Evolutionary conservation across 1,140 invertebrate genomes (phyloP), one percentile per base, ranked within the genome.

Genomic region (Cyclina sinensis): DNA sequence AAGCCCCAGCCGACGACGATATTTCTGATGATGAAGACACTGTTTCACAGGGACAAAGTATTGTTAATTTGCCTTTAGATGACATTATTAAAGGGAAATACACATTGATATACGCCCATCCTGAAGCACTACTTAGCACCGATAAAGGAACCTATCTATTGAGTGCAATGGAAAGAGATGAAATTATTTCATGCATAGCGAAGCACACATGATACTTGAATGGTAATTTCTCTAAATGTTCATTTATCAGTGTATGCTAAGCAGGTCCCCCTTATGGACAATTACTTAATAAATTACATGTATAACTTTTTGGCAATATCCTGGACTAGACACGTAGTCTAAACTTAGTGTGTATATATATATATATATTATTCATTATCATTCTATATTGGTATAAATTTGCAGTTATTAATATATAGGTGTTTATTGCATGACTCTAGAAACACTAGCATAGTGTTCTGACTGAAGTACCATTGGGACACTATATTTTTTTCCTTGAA

Each of bases 71-170:
- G 70, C 70, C 70, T 74, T 32, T 74, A 39, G 32, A 74, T 35
- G 70, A 74, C 70, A 39, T 16, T 74, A 39, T 74, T 35, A 35
- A 32, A 35, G 70, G 70, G 70, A 74, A 74, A 32, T 74, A 74
- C 70, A 32, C 70, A 74, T 74, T 74, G 37, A 39, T 74, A 74
- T 74, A 74, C n/a, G 70, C 70, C 30, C 70, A 74, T 39, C 70
- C 32, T 32, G 70, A 74, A 39, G 70, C 70, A 32, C 37, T 74
- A 39, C 70, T 74, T 74, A 74, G 70, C 70, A 74, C 5, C 37
- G 37, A 74, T 35, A 32, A 74, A 35, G 70, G 70, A 39, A 74
- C 70, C 37, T 12, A 39, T 74, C 27, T 74, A 35, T 39, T 74
- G 30, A 32, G 70, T 74, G 30, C 30, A 74, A 74, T 74, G 70